These are phyloP conservation scores for Prunella himalayana DNA, from an alignment of 2,113 vertebrate species.

Conservation along the genomic window DNA sequence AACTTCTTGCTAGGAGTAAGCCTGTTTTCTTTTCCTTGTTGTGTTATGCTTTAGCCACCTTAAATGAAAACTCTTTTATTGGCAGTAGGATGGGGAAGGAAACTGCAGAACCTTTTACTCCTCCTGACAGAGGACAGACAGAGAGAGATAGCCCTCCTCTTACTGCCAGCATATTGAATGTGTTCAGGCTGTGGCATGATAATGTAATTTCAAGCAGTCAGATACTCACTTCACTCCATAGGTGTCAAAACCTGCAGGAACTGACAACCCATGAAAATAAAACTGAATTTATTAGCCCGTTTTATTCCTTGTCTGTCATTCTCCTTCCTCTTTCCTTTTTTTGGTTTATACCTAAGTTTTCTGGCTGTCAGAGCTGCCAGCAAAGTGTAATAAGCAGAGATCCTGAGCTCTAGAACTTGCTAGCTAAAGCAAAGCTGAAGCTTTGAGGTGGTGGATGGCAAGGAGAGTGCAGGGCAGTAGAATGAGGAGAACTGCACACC, in stretches of 20 bases:
- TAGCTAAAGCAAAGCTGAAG: not conserved
- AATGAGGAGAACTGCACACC: not conserved
- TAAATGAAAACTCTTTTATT: not conserved
- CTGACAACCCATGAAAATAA: not conserved
- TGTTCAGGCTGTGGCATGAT: not conserved
- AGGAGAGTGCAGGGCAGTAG: not conserved
- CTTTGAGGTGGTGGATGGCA: not conserved
- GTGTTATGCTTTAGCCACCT: not conserved
- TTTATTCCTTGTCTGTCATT: conserved; percentile 4
- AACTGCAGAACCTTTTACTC: not conserved
- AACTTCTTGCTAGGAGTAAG: not conserved
- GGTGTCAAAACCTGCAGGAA: not conserved
- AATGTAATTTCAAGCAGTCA: conserved; percentile 9
- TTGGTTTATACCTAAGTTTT: not conserved
- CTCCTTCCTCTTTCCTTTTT: not conserved
- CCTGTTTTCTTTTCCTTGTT: not conserved
- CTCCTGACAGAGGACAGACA: not conserved
- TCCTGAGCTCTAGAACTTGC: not conserved
- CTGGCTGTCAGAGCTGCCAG: not conserved
- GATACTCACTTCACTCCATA: not conserved
- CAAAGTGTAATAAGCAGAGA: not conserved
- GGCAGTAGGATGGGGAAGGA: not conserved
- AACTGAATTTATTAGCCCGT: not conserved
- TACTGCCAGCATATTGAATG: not conserved
- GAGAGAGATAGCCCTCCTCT: not conserved